Evolutionary conservation across 1,140 invertebrate species (phyloP).

Genomic region (Galendromus occidentalis): DNA sequence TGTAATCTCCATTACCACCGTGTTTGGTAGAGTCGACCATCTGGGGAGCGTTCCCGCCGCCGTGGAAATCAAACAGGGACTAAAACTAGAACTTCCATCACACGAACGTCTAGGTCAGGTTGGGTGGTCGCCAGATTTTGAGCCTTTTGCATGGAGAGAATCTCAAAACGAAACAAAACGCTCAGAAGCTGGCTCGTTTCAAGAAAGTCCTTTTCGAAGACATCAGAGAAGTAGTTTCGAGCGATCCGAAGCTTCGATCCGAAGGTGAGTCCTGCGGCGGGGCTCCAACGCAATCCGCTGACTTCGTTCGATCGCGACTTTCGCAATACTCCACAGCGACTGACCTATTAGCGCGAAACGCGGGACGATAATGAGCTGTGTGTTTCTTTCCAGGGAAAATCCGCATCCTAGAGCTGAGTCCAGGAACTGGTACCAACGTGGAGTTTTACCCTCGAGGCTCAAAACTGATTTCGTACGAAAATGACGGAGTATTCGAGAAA

Average conservation of each 20-base stretch:
- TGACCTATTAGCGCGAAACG: background rate
- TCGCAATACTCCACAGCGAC: background rate
- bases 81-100: background rate
- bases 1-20: background rate
- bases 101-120: background rate
- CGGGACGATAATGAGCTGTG: background rate
- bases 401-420: background rate
- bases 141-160: background rate
- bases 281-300: too few relatives aligned
- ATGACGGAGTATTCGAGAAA: background rate
- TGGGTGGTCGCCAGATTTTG: background rate
- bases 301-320: too few relatives aligned
- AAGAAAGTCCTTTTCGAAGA: conserved; percentile 5
- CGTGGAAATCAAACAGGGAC: background rate
- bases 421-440: background rate
- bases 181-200: background rate
- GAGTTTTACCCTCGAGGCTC: conserved; percentile 8
- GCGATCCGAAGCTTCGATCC: background rate
- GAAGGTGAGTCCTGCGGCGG: background rate
- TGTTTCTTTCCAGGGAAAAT: background rate
- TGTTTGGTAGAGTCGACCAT: background rate
- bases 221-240: background rate
- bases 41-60: background rate
- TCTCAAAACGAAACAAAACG: background rate
- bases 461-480: background rate